These are phyloP conservation scores for Thalpophila matura DNA, from an alignment of 2,888 invertebrate species.

Conservation along the genomic window DNA sequence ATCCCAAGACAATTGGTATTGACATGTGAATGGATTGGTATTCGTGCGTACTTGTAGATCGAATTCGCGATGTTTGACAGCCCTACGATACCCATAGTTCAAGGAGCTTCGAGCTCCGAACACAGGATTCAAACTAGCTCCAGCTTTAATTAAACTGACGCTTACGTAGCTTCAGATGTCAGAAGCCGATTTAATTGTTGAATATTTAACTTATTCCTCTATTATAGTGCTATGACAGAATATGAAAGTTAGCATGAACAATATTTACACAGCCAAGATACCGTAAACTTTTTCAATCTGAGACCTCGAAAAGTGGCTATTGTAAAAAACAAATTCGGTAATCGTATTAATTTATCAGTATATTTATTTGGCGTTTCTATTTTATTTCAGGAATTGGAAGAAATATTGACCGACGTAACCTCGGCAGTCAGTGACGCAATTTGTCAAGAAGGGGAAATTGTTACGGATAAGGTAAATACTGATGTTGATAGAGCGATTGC, in stretches of 20 bases:
- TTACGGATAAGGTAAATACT: constrained; percentile 94
- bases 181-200: constrained; percentile 51
- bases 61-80: constrained; percentile 50
- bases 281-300: constrained; percentile 3
- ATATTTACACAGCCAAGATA: neutral
- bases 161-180: constrained; percentile 57
- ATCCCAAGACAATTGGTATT: constrained; percentile 56
- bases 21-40: constrained; percentile 55
- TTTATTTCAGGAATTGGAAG: constrained; percentile 96
- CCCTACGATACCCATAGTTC: constrained; percentile 59
- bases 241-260: constrained; percentile 1
- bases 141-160: constrained; percentile 78
- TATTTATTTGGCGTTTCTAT: constrained; percentile 31
- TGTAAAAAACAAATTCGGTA: constrained; percentile 1
- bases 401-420: constrained; percentile 97
- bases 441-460: constrained; percentile 96
- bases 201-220: constrained; percentile 43
- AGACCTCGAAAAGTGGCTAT: neutral
- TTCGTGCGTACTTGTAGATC: constrained; percentile 46
- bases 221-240: neutral
- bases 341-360: constrained; percentile 8
- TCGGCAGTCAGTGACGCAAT: constrained; percentile 96
- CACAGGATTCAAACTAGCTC: constrained; percentile 67
- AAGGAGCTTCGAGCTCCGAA: constrained; percentile 57
- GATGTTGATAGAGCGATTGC: constrained; percentile 25